Conservation (phyloP, 2,888 invertebrate genomes). For the Polymixis lichenea region DNA sequence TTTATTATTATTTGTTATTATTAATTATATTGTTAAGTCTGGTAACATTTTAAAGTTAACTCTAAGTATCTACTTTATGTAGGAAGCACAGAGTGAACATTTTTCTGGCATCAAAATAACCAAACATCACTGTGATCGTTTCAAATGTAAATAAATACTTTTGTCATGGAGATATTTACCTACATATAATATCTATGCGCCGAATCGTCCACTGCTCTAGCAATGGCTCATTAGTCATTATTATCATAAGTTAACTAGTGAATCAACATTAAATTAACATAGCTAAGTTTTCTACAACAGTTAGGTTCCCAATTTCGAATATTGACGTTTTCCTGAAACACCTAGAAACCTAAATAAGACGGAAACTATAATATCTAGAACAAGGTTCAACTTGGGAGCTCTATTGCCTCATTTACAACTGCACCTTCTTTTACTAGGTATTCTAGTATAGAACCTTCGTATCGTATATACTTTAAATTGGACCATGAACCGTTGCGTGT, state of each 20-base stretch:
- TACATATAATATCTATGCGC: no score
- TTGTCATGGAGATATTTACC: not conserved
- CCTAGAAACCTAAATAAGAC: constrained; percentile 46
- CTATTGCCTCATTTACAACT: constrained; percentile 19
- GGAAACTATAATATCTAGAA: constrained; percentile 46
- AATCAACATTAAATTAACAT: not conserved
- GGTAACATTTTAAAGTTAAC: not conserved
- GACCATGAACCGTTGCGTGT: constrained; percentile 51
- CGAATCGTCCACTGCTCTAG: not conserved
- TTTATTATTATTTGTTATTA: no score
- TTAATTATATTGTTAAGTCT: not conserved
- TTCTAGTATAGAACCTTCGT: constrained; percentile 11
- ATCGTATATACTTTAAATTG: constrained; percentile 12
- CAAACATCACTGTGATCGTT: not conserved
- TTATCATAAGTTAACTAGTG: not conserved
- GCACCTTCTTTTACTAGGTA: constrained; percentile 33
- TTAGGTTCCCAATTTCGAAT: constrained; percentile 28
- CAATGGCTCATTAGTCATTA: not conserved
- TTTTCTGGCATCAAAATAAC: not conserved
- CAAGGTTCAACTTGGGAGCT: constrained; percentile 27
- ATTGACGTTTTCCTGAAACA: constrained; percentile 37
- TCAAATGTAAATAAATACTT: not conserved
- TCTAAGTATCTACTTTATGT: no score
- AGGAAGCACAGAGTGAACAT: not conserved
- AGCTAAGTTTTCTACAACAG: constrained; percentile 5